phyloP scores from a whole-genome alignment of 2,113 vertebrate species.

The Malurus melanocephalus region DNA sequence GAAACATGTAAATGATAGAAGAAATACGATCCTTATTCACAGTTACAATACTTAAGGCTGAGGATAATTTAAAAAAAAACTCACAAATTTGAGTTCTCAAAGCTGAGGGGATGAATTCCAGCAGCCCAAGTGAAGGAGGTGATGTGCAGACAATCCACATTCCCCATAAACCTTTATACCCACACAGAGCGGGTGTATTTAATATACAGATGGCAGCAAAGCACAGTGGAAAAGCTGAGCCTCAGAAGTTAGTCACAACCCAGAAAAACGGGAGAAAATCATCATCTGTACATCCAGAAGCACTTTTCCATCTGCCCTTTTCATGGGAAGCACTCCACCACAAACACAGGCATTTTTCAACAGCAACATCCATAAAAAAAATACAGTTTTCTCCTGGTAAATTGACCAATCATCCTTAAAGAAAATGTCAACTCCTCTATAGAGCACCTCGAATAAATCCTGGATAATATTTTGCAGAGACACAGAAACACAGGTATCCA shows the following conservation, averaged over 20 bases:
- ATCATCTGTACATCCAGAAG: not conserved
- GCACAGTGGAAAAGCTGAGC: not conserved
- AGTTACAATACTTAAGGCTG: not conserved
- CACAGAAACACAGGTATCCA: not conserved
- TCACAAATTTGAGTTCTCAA: not conserved
- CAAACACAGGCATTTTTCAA: not conserved
- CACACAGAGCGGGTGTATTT: not conserved
- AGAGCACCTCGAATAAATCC: not conserved
- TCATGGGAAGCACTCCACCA: not conserved
- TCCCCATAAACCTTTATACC: not conserved
- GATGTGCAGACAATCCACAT: not conserved
- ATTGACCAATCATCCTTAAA: slow-evolving; percentile 4
- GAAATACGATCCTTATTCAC: slow-evolving; percentile 29
- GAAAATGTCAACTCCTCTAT: not conserved
- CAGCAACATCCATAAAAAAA: not conserved
- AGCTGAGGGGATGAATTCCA: not conserved
- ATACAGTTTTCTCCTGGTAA: not conserved
- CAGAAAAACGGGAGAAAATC: not conserved
- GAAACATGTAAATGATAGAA: slow-evolving; percentile 36
- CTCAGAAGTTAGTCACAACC: not conserved
- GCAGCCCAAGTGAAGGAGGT: not conserved
- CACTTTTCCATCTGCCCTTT: not conserved
- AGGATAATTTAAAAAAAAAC: not conserved
- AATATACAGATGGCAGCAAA: not conserved
- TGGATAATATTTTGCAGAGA: not conserved